These are phyloP conservation scores for Daptonema setosum DNA, from an alignment of 2,888 invertebrate genomes.

Conservation along the genomic window DNA sequence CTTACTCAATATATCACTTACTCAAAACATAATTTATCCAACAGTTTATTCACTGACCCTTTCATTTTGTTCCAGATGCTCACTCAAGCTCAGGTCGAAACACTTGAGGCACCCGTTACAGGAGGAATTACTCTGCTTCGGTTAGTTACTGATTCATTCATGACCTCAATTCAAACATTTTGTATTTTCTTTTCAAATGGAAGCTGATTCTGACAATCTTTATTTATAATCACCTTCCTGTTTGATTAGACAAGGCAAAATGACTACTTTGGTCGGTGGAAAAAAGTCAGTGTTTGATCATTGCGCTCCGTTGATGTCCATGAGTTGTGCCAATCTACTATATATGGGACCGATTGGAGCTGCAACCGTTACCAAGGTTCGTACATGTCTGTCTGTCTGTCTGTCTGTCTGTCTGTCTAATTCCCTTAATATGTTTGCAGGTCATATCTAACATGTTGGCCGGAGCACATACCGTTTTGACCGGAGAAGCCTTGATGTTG, in stretches of 20 bases:
- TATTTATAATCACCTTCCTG: too few relatives aligned
- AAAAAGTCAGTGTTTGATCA: not conserved
- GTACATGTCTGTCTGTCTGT: too few relatives aligned
- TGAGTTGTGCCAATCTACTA: not conserved
- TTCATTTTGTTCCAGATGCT: not conserved
- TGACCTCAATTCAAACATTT: too few relatives aligned
- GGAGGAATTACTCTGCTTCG: not conserved
- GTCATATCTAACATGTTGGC: slow-evolving; percentile 4
- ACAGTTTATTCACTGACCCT: too few relatives aligned
- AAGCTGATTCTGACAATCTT: too few relatives aligned
- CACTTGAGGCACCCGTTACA: slow-evolving; percentile 1
- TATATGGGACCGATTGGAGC: not conserved
- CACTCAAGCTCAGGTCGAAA: not conserved
- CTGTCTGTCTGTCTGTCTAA: too few relatives aligned
- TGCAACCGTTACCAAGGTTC: slow-evolving; percentile 1
- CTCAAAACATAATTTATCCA: too few relatives aligned
- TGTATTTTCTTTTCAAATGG: too few relatives aligned
- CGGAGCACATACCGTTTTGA: not conserved
- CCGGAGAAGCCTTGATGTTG: slow-evolving; percentile 2
- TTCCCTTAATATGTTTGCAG: too few relatives aligned
- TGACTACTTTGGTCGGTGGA: slow-evolving; percentile 3
- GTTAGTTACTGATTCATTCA: too few relatives aligned
- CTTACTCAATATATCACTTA: too few relatives aligned
- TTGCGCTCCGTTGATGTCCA: not conserved
- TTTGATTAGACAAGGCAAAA: slow-evolving; percentile 1